These are phyloP conservation scores for Macquaria australasica DNA, from an alignment of 2,113 vertebrate genomes.

Conservation along the genomic window DNA sequence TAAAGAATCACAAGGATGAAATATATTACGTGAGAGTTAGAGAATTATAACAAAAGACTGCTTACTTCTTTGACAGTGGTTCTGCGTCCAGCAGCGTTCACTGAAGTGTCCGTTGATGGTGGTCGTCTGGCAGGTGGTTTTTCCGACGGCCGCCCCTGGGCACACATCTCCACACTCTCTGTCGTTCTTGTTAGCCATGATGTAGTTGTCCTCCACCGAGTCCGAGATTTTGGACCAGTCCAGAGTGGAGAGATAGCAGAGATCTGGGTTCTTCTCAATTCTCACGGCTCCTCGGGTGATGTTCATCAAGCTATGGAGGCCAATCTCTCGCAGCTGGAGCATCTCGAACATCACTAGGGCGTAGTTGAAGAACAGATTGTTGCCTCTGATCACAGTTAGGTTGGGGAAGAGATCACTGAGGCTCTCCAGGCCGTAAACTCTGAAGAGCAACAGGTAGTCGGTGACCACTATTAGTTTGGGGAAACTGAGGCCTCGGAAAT, in stretches of 20 bases:
- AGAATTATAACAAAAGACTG: slow-evolving; percentile 14
- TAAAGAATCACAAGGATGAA: neutral
- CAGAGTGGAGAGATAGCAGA: slow-evolving; percentile 96
- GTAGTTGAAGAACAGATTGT: slow-evolving; percentile 97
- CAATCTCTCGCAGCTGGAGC: slow-evolving; percentile 95
- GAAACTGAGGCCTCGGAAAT: slow-evolving; percentile 93
- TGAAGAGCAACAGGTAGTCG: slow-evolving; percentile 94
- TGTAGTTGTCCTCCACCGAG: slow-evolving; percentile 95
- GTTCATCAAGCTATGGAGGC: slow-evolving; percentile 95
- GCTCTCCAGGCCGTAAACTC: slow-evolving; percentile 95
- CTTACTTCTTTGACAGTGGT: slow-evolving; percentile 94
- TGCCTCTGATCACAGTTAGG: slow-evolving; percentile 95
- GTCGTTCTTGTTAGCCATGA: slow-evolving; percentile 93
- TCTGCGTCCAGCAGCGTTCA: slow-evolving; percentile 95
- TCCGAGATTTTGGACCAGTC: slow-evolving; percentile 98
- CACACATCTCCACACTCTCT: slow-evolving; percentile 96
- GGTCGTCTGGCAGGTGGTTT: slow-evolving; percentile 90
- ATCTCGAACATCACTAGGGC: slow-evolving; percentile 97
- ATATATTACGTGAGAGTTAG: neutral
- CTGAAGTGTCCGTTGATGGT: slow-evolving; percentile 94
- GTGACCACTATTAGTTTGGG: slow-evolving; percentile 94
- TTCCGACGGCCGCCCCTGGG: slow-evolving; percentile 89
- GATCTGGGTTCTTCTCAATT: slow-evolving; percentile 96
- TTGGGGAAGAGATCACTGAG: slow-evolving; percentile 95
- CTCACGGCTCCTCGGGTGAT: slow-evolving; percentile 94